These are phyloP conservation scores for Amblyjoppa fuscipennis DNA, from an alignment of 2,888 invertebrate species.

Conservation along the genomic window DNA sequence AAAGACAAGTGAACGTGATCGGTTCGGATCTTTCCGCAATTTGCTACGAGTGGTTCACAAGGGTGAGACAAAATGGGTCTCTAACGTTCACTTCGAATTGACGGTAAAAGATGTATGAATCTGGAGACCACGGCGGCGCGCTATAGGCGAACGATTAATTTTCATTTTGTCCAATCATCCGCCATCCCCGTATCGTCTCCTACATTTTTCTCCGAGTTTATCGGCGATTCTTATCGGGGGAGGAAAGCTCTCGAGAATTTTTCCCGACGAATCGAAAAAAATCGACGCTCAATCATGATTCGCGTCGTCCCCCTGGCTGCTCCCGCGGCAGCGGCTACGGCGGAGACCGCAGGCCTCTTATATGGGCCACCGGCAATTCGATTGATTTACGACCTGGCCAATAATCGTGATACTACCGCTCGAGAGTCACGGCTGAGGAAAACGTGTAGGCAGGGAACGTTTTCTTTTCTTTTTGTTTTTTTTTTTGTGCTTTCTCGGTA, in stretches of 20 bases:
- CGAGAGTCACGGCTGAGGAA: conserved; percentile 39
- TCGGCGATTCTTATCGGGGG: neutral
- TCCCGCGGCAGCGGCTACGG: conserved; percentile 21
- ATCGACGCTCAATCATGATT: conserved; percentile 62
- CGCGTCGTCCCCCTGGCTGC: conserved; percentile 7
- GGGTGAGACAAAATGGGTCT: conserved; percentile 14
- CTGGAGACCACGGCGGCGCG: neutral
- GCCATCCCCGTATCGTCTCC: conserved; percentile 10
- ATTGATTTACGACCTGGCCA: conserved; percentile 65
- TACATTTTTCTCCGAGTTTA: conserved; percentile 4
- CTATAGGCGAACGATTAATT: conserved; percentile 49
- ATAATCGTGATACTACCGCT: conserved; percentile 59
- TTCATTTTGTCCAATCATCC: conserved; percentile 58
- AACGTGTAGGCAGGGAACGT: conserved; percentile 12
- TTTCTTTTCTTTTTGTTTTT: neutral
- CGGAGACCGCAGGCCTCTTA: conserved; percentile 45
- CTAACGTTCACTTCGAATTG: conserved; percentile 2
- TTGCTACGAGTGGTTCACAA: conserved; percentile 36
- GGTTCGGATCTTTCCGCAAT: conserved; percentile 31
- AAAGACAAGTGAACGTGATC: neutral
- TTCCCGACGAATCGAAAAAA: conserved; percentile 53
- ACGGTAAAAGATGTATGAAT: neutral
- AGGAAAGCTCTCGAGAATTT: conserved; percentile 44
- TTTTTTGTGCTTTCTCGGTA: conserved; percentile 1
- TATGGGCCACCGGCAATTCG: conserved; percentile 58